A percentile compares a stretch with the other conserved stretches of the same genome.
Conservation (phyloP, 2,113 vertebrate species). For the Limanda limanda region DNA sequence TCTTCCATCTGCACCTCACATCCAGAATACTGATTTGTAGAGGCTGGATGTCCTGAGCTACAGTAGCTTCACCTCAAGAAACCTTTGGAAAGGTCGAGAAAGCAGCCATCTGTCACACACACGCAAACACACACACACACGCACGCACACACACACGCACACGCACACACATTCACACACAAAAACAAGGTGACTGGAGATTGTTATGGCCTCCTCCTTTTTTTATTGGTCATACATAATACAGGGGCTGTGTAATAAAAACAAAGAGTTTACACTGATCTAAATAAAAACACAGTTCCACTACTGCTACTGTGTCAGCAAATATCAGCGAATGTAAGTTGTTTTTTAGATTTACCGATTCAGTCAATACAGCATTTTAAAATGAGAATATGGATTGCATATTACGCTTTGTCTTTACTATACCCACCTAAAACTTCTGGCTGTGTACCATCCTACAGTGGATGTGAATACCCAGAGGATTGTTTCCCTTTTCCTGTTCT, state of each 20-base stretch:
- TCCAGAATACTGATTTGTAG: slow-evolving; percentile 27
- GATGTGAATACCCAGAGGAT: no score
- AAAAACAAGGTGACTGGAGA: not conserved
- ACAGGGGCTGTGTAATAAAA: slow-evolving; percentile 36
- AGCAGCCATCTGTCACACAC: slow-evolving; percentile 22
- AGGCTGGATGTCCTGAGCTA: slow-evolving; percentile 10
- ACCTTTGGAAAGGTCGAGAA: slow-evolving; percentile 18
- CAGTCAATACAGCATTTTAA: not conserved
- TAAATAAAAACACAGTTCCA: slow-evolving; percentile 18
- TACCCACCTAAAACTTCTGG: no score
- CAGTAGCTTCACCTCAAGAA: slow-evolving; percentile 39
- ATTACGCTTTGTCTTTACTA: no score
- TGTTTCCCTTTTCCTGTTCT: no score
- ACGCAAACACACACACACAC: not conserved
- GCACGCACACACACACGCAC: slow-evolving; percentile 11
- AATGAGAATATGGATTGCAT: not conserved
- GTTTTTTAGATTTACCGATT: not conserved
- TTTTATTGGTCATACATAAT: slow-evolving; percentile 10
- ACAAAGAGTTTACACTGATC: slow-evolving; percentile 37
- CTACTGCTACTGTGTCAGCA: slow-evolving; percentile 11
- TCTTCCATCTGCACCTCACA: slow-evolving; percentile 27
- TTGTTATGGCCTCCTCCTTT: slow-evolving; percentile 18
- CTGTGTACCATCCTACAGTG: no score
- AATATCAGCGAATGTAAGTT: not conserved
- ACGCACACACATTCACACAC: not conserved